Conservation (phyloP, 2,888 invertebrate species). For the Hoplodrina blanda region DNA sequence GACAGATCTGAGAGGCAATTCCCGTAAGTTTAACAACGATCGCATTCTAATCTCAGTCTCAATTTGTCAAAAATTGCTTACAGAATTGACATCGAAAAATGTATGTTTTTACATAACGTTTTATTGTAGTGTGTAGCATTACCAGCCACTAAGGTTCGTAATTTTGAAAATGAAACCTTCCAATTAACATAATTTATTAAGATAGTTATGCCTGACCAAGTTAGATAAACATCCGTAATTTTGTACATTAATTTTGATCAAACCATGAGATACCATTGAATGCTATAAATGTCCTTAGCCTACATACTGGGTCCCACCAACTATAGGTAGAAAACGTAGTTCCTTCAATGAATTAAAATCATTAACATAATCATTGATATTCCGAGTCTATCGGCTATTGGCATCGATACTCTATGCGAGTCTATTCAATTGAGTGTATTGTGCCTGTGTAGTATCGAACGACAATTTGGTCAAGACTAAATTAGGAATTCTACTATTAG, state of each 20-base stretch:
- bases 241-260: constrained; percentile 57
- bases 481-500: neutral
- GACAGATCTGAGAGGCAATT: neutral
- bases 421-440: constrained; percentile 36
- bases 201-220: constrained; percentile 53
- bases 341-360: constrained; percentile 48
- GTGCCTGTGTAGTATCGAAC: constrained; percentile 26
- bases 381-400: constrained; percentile 43
- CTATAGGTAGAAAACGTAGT: constrained; percentile 41
- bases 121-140: neutral
- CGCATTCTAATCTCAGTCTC: too few relatives aligned
- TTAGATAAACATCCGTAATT: constrained; percentile 59
- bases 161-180: constrained; percentile 14
- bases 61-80: too few relatives aligned
- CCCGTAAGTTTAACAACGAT: too few relatives aligned
- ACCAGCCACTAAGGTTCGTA: neutral
- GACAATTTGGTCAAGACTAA: constrained; percentile 31
- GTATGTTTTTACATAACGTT: neutral
- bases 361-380: constrained; percentile 54
- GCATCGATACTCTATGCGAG: constrained; percentile 39
- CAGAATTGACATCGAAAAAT: too few relatives aligned
- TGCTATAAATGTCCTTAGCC: constrained; percentile 56
- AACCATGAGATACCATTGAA: constrained; percentile 58
- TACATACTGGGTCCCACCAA: constrained; percentile 46
- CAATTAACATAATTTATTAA: constrained; percentile 37